These are phyloP conservation scores for Illadopsis cleaveri DNA, from an alignment of 2,113 vertebrate genomes.

Conservation along the genomic window DNA sequence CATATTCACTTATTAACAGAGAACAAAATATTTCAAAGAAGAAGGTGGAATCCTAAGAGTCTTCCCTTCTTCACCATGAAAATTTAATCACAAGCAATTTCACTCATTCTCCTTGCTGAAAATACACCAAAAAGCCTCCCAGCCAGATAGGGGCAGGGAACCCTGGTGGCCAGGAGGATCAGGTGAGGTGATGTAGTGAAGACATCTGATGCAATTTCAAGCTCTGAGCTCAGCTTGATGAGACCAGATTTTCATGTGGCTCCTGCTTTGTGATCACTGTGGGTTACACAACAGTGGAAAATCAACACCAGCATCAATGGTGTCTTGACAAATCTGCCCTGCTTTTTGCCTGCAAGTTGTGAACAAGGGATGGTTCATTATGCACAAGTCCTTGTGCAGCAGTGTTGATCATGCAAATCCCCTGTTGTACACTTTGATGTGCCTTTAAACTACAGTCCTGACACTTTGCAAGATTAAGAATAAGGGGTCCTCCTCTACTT, in stretches of 20 bases:
- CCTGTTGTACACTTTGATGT: not conserved
- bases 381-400: not conserved
- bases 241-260: not conserved
- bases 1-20: conserved; percentile 45
- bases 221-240: conserved; percentile 7
- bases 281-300: conserved; percentile 16
- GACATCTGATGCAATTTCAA: not conserved
- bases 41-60: conserved; percentile 36
- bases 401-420: not conserved
- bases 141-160: not conserved
- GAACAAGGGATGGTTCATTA: conserved; percentile 5
- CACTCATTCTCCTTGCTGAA: conserved; percentile 26
- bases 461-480: not conserved
- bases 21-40: conserved; percentile 52
- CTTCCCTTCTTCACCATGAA: conserved; percentile 32
- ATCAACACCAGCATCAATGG: not conserved
- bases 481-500: not conserved
- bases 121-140: conserved; percentile 6
- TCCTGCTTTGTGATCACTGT: conserved; percentile 18
- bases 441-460: not conserved
- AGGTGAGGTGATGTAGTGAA: not conserved
- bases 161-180: not conserved
- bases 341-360: not conserved
- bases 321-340: not conserved
- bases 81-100: conserved; percentile 63